Evolutionary conservation across 2,113 vertebrate species (phyloP).

Genomic region (Cricetomys ansorgei): DNA sequence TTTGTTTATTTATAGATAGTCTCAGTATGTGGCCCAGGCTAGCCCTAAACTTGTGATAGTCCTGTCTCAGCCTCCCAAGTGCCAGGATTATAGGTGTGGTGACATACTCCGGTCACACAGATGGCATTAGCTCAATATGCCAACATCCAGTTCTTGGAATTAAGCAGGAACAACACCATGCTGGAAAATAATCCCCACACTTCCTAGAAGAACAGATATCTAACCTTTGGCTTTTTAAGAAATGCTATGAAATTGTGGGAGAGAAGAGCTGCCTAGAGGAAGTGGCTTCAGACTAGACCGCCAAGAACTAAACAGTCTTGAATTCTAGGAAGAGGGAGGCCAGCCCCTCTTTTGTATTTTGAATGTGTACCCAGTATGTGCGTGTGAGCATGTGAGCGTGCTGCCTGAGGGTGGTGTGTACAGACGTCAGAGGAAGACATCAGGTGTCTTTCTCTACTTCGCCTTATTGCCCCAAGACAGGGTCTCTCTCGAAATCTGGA

Average conservation of each 20-base stretch:
- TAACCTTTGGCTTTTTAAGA: neutral
- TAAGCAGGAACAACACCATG: neutral
- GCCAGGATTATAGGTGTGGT: neutral
- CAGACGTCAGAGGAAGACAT: neutral
- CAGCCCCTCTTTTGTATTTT: neutral
- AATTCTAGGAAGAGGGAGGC: neutral
- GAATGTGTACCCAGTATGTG: neutral
- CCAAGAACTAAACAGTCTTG: too few species aligned
- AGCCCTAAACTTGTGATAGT: neutral
- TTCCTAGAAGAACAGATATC: neutral
- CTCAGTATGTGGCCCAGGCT: neutral
- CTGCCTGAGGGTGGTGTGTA: accelerated
- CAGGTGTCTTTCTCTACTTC: neutral
- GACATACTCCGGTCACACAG: neutral
- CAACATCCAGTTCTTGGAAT: neutral
- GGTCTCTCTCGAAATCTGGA: neutral
- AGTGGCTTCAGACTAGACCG: neutral
- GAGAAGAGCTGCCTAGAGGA: neutral
- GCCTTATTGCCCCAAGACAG: neutral
- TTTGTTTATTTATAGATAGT: neutral
- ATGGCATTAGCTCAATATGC: neutral
- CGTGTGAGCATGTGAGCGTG: neutral
- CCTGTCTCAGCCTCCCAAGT: neutral
- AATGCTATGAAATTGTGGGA: neutral
- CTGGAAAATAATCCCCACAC: neutral